Conservation (phyloP, 1,140 invertebrate genomes). For the Paramacrobiotus metropolitanus region DNA sequence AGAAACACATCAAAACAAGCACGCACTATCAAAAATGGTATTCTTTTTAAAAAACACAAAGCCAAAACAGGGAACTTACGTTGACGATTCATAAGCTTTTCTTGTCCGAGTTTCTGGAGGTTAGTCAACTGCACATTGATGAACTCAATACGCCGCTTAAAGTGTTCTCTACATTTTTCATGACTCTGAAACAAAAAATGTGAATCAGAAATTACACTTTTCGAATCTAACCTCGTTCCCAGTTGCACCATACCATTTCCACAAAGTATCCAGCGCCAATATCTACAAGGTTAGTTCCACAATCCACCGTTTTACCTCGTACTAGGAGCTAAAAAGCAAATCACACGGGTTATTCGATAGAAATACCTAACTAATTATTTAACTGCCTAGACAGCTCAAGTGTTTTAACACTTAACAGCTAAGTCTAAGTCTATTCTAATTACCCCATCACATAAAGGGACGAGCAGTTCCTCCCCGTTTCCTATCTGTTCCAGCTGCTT, state of each 20-base stretch:
- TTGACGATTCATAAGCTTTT: neutral
- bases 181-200: neutral
- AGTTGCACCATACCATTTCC: neutral
- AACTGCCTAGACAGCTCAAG: too few relatives aligned
- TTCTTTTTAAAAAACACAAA: too few relatives aligned
- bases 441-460: neutral
- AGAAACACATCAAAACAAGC: neutral
- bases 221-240: neutral
- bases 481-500: neutral
- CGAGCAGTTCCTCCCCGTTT: neutral
- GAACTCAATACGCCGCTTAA: neutral
- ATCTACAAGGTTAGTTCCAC: neutral
- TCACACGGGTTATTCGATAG: neutral
- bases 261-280: slow-evolving; percentile 4
- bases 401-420: neutral
- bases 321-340: neutral
- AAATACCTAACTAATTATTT: too few relatives aligned
- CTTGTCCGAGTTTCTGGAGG: neutral
- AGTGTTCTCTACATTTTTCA: neutral
- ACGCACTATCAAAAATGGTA: too few relatives aligned
- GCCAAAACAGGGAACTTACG: too few relatives aligned
- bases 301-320: neutral
- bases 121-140: neutral
- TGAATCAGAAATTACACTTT: neutral
- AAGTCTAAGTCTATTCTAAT: neutral